A percentile compares a stretch with the other conserved stretches of the same genome.
phyloP scores from a whole-genome alignment of 2,888 invertebrate species.

The Ophion obscuratus region DNA sequence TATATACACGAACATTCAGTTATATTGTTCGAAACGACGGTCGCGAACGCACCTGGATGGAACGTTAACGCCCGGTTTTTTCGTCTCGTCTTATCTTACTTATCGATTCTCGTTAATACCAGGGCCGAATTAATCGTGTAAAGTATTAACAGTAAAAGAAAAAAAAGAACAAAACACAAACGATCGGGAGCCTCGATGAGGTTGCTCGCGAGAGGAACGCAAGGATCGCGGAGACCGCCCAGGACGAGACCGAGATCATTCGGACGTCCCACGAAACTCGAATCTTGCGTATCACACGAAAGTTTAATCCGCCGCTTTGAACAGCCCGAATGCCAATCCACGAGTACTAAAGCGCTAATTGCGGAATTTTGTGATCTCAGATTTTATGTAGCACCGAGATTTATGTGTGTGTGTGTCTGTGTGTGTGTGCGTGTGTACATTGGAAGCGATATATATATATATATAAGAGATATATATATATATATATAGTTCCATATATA shows the following conservation, averaged over 20 bases:
- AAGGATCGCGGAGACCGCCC: conserved; percentile 74
- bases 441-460: too few species aligned
- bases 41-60: conserved; percentile 48
- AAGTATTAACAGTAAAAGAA: conserved; percentile 18
- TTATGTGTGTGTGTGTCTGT: not conserved
- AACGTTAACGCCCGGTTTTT: not conserved
- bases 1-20: conserved; percentile 20
- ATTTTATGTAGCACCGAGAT: not conserved
- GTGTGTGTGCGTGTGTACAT: too few species aligned
- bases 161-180: conserved; percentile 26
- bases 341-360: conserved; percentile 74
- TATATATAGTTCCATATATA: not conserved
- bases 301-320: conserved; percentile 72
- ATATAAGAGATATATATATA: conserved; percentile 24
- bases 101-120: conserved; percentile 64
- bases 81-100: conserved; percentile 48
- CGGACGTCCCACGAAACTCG: conserved; percentile 57
- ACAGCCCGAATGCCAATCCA: conserved; percentile 72
- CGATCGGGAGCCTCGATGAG: conserved; percentile 14
- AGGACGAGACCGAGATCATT: conserved; percentile 68
- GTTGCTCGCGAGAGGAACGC: conserved; percentile 45
- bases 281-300: conserved; percentile 72
- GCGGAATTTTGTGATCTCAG: conserved; percentile 54
- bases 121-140: conserved; percentile 59
- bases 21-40: conserved; percentile 7